Evolutionary conservation across 2,797 vertebrate species (phyloP), one percentile per base, ranked within the genome.

Genomic region (Coregonus sp.): DNA sequence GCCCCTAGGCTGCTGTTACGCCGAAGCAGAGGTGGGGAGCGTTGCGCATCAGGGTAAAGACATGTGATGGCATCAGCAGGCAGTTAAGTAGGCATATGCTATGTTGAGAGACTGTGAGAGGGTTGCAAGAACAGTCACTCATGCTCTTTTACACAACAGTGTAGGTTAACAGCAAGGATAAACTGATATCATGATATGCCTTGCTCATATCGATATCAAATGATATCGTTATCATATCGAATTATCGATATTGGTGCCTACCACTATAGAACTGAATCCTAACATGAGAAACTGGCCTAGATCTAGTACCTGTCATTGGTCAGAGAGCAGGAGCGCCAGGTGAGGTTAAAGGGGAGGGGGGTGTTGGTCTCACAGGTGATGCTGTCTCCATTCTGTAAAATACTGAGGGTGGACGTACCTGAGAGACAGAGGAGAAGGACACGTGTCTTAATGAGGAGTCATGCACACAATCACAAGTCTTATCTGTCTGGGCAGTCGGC

Each of bases 261-360:
- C 37, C 59, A 74, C 12, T 35, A 67, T 59, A 72, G 61, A 72
- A 16, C 25, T 65, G n/a, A 0, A n/a, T 70, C 84, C 35, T 86
- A 25, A 63, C 56, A 63, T 63, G 7, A 25, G 7, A 5, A 63
- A 63, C 9, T 0, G n/a, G 5, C 56, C 59, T 25, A 63, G 59
- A 63, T 25, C 7, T 63, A 63, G 20, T 63, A 94, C 94, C 89
- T 90, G 40, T 76, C 1, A 68, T 86, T 85, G 67, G 9, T 37
- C 5, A 16, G 0, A 6, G 81, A 67, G 75, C 90, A 92, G 63
- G 5, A 76, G 78, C 70, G 86, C 94, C 94, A 95, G 25, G 80
- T 81, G 7, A 87, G 72, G 25, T 75, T 86, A 47, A 88, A 84
- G 18, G 93, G 92, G 1, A 84, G 68, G 3, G 79, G 73, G 79